Conservation (phyloP, 1,140 invertebrate genomes). For the Caerostris darwini region DNA sequence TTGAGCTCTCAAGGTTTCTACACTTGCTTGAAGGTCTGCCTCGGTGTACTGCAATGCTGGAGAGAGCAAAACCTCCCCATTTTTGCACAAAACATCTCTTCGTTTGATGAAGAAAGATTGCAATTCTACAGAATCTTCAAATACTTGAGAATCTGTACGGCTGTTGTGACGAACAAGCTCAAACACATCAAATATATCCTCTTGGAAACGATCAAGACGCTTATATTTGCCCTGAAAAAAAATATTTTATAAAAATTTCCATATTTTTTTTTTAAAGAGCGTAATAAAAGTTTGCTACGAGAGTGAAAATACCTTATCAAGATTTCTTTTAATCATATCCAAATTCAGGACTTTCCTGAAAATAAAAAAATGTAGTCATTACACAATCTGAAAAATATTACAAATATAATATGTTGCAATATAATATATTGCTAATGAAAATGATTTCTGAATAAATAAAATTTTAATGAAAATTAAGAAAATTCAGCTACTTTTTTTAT, state of each 20-base stretch:
- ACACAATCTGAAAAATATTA: not conserved
- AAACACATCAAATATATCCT: slow-evolving; percentile 96
- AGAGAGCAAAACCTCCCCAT: slow-evolving; percentile 91
- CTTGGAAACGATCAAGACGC: slow-evolving; percentile 96
- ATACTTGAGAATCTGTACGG: slow-evolving; percentile 93
- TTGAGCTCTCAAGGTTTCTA: slow-evolving; percentile 89
- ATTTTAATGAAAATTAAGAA: too few species aligned
- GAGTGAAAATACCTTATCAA: slow-evolving; percentile 82
- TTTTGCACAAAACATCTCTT: slow-evolving; percentile 87
- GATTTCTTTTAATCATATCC: slow-evolving; percentile 84
- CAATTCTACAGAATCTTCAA: slow-evolving; percentile 96
- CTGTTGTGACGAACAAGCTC: slow-evolving; percentile 93
- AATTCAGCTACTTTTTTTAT: too few species aligned
- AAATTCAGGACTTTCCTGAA: slow-evolving; percentile 82
- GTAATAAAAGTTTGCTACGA: not conserved
- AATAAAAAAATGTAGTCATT: slow-evolving; percentile 34
- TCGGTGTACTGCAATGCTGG: slow-evolving; percentile 92
- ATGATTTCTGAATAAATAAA: too few species aligned
- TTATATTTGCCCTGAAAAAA: slow-evolving; percentile 90
- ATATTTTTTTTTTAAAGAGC: not conserved
- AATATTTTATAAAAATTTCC: not conserved
- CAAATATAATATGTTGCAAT: too few species aligned
- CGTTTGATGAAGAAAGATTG: slow-evolving; percentile 93
- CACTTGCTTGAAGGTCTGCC: slow-evolving; percentile 87
- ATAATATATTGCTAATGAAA: too few species aligned